Conservation (phyloP, 2,888 invertebrate species). For the Conchocele bisecta region DNA sequence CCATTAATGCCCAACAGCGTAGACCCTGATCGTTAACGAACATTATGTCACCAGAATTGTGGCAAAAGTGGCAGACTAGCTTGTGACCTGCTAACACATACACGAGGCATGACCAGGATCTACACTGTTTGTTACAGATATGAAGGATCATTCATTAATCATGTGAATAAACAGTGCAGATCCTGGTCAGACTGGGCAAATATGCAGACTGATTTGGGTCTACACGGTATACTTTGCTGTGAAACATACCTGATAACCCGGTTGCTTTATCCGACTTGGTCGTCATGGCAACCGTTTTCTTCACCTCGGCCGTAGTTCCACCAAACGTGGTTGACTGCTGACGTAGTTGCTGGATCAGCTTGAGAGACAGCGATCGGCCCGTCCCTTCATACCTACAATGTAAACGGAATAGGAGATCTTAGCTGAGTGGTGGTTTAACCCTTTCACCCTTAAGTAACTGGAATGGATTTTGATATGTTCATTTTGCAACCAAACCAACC, state of each 20-base stretch:
- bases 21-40: no score
- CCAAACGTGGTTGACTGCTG: slow-evolving; percentile 86
- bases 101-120: no score
- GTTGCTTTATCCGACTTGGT: slow-evolving; percentile 51
- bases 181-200: not conserved
- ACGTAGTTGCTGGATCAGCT: slow-evolving; percentile 94
- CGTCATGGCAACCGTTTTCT: slow-evolving; percentile 67
- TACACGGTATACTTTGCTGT: not conserved
- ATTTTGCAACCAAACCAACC: no score
- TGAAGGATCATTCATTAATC: no score
- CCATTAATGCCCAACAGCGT: no score
- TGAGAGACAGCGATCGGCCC: slow-evolving; percentile 96
- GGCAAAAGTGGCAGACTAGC: no score
- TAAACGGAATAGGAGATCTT: not conserved
- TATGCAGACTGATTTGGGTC: not conserved
- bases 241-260: slow-evolving; percentile 52
- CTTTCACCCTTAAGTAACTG: no score
- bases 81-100: no score
- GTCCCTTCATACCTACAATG: slow-evolving; percentile 94
- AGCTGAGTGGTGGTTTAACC: no score
- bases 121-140: no score
- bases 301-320: slow-evolving; percentile 82
- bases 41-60: no score
- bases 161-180: slow-evolving; percentile 22
- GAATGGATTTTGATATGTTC: no score